Evolutionary conservation across 2,888 invertebrate genomes (phyloP).

Genomic region (Bombyx huttoni): DNA sequence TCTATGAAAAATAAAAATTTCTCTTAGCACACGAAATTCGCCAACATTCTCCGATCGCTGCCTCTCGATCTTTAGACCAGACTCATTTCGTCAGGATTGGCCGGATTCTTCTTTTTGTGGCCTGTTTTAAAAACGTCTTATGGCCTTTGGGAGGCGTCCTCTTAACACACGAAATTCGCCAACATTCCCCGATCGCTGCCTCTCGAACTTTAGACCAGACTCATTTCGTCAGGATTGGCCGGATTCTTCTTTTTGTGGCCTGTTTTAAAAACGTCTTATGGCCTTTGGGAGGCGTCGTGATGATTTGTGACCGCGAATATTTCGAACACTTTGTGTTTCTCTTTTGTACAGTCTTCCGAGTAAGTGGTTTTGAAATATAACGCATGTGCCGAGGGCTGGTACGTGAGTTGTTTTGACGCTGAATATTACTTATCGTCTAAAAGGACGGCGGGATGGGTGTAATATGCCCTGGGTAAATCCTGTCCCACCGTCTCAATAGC

Average conservation of each 20-base stretch:
- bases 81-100: constrained; percentile 17
- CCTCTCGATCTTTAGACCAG: constrained; percentile 8
- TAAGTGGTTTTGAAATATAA: not conserved
- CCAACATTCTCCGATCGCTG: constrained; percentile 3
- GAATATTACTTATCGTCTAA: too few species aligned
- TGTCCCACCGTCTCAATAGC: too few species aligned
- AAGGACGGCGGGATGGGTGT: too few species aligned
- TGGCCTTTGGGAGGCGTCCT: constrained; percentile 44
- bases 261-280: constrained; percentile 53
- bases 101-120: constrained; percentile 27
- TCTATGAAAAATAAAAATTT: not conserved
- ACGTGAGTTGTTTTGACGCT: not conserved
- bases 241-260: constrained; percentile 28
- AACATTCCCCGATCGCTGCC: constrained; percentile 4
- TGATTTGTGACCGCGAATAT: constrained; percentile 58
- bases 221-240: constrained; percentile 19
- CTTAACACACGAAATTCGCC: too few species aligned
- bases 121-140: constrained; percentile 52
- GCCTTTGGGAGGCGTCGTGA: constrained; percentile 43
- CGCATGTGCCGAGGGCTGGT: too few species aligned
- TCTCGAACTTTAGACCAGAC: constrained; percentile 8
- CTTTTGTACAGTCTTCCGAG: not conserved
- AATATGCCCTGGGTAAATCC: too few species aligned
- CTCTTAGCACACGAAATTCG: not conserved
- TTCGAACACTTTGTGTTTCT: constrained; percentile 25